phyloP scores from a whole-genome alignment of 2,797 vertebrate genomes.

The Agapornis canus region DNA sequence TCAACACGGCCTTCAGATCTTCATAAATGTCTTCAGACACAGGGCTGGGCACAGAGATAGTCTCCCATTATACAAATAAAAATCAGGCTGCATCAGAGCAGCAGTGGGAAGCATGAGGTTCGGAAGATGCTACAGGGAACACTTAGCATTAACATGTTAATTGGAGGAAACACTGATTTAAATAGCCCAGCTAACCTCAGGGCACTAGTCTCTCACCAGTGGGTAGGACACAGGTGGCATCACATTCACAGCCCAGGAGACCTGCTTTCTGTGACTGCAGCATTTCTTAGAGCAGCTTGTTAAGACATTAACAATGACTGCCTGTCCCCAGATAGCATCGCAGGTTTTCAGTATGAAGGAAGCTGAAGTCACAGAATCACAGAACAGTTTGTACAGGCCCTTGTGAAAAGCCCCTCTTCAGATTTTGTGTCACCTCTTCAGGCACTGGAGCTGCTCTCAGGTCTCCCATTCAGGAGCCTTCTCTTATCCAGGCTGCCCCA shows the following conservation, averaged over 20 bases:
- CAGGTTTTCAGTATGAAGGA: neutral
- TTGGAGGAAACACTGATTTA: fast-evolving
- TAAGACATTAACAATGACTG: neutral
- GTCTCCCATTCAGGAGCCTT: neutral
- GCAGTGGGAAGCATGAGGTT: fast-evolving
- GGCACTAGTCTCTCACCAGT: neutral
- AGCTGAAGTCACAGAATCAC: neutral
- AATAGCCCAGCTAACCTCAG: neutral
- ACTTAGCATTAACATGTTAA: fast-evolving
- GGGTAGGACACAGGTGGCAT: neutral
- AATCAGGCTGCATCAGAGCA: neutral
- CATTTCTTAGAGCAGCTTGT: neutral
- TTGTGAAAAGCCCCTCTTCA: neutral
- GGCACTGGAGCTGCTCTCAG: neutral
- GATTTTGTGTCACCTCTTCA: neutral
- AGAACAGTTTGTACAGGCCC: neutral
- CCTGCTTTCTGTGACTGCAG: neutral
- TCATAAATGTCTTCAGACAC: neutral
- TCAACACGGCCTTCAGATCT: neutral
- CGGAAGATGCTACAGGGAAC: neutral
- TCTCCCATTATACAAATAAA: neutral
- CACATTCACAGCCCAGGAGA: neutral
- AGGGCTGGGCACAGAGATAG: fast-evolving
- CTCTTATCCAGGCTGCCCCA: neutral
- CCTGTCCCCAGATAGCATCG: neutral